Evolutionary conservation across 92 coral and sea anemone genomes (phyloP).

Genomic region (Montipora capitata): DNA sequence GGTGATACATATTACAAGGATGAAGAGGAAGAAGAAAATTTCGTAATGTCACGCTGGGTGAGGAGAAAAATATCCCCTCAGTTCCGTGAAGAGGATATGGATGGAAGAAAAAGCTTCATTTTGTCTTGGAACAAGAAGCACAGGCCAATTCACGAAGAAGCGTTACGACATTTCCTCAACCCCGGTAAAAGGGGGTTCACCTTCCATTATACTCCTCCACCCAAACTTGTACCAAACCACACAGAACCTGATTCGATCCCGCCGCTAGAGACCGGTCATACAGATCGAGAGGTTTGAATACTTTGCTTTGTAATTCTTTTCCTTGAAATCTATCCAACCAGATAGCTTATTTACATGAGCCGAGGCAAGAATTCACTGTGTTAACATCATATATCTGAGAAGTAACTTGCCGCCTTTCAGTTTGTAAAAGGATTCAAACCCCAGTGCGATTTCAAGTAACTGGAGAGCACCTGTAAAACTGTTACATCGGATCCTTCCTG

Average conservation of each 20-base stretch:
- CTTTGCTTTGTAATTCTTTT: background rate
- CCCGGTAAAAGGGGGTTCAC: slow-evolving; percentile 32
- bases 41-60: slow-evolving; percentile 70
- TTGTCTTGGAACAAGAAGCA: slow-evolving; percentile 70
- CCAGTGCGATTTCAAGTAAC: too few relatives aligned
- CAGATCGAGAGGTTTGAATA: background rate
- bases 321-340: too few relatives aligned
- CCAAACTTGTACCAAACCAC: slow-evolving; percentile 3
- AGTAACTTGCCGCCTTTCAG: too few relatives aligned
- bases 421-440: too few relatives aligned
- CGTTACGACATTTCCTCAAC: slow-evolving; percentile 60
- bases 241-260: background rate
- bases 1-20: slow-evolving; percentile 60
- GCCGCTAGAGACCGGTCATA: background rate
- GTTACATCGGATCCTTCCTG: too few relatives aligned
- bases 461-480: too few relatives aligned
- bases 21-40: slow-evolving; percentile 43
- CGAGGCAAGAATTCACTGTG: too few relatives aligned
- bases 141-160: slow-evolving; percentile 70
- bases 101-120: slow-evolving; percentile 69
- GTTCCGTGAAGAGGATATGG: slow-evolving; percentile 61
- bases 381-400: too few relatives aligned
- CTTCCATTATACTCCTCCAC: slow-evolving; percentile 41
- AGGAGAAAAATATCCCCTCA: slow-evolving; percentile 54
- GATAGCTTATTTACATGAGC: too few relatives aligned